These are phyloP conservation scores for Aporrectodea caliginosa DNA, from an alignment of 1,140 invertebrate genomes.

Conservation along the genomic window DNA sequence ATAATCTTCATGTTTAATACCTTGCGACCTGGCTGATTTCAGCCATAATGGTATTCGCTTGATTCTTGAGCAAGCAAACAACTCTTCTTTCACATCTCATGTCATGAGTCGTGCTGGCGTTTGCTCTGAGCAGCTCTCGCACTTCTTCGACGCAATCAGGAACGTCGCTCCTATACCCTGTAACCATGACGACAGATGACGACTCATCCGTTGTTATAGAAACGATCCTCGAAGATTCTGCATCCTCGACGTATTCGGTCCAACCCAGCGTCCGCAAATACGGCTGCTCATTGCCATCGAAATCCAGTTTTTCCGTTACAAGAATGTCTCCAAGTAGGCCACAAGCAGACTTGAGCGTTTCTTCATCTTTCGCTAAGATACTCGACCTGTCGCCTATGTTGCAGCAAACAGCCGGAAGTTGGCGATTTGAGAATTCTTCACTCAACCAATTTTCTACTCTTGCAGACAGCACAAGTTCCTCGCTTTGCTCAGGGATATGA, in stretches of 20 bases:
- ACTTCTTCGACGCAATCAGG: not conserved
- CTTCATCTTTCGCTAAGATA: not conserved
- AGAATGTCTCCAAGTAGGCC: not conserved
- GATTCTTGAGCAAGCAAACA: not conserved
- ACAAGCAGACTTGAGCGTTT: not conserved
- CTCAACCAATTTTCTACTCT: not conserved
- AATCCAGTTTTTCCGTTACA: not conserved
- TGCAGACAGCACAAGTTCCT: not conserved
- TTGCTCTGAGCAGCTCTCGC: not conserved
- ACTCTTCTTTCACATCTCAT: not conserved
- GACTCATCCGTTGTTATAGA: not conserved
- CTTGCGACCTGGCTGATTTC: not conserved
- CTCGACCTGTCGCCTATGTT: too few relatives aligned
- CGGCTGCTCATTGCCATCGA: not conserved
- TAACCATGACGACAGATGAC: not conserved
- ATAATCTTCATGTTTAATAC: too few relatives aligned
- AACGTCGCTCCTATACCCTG: not conserved
- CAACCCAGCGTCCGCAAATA: not conserved
- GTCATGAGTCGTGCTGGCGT: not conserved
- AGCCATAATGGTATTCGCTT: not conserved
- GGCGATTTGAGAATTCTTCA: not conserved
- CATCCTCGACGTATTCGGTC: not conserved
- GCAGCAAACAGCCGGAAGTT: not conserved
- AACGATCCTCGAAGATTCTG: not conserved
- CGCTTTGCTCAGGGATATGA: not conserved